Conservation (phyloP, 2,113 vertebrate species). For the Polypterus bichir region DNA sequence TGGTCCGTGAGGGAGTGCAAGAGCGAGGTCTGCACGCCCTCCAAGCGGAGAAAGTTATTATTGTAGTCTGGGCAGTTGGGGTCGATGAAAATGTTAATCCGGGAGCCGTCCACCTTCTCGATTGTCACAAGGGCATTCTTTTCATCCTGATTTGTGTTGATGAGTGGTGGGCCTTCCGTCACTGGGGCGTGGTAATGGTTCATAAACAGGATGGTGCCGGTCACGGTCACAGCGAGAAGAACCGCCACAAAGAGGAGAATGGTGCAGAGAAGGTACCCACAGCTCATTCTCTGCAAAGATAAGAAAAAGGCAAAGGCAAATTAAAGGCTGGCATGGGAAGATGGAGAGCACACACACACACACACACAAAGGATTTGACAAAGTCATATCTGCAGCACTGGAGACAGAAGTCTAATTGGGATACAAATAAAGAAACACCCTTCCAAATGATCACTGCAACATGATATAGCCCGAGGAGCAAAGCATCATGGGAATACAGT, state of each 20-base stretch:
- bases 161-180: conserved; percentile 65
- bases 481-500: too few species aligned
- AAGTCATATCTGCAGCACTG: too few species aligned
- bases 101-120: conserved; percentile 78
- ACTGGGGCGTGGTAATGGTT: conserved; percentile 69
- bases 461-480: too few species aligned
- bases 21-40: conserved; percentile 74
- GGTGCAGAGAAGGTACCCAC: conserved; percentile 75
- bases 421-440: too few species aligned
- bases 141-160: conserved; percentile 83
- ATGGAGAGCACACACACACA: not conserved
- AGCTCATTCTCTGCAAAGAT: conserved; percentile 68
- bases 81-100: conserved; percentile 92
- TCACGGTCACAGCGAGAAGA: conserved; percentile 75
- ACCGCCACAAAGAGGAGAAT: conserved; percentile 83
- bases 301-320: not conserved
- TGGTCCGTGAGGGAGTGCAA: conserved; percentile 65
- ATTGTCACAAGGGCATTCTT: conserved; percentile 86
- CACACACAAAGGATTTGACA: too few species aligned
- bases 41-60: conserved; percentile 68
- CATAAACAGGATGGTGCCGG: conserved; percentile 84
- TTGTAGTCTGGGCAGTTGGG: conserved; percentile 85
- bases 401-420: too few species aligned
- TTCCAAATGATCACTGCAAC: too few species aligned
- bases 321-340: accelerated